Percentiles rank a stretch among this genome's conserved stretches.
Evolutionary conservation across 2,113 vertebrate species (phyloP).

Genomic region (Dromaius novaehollandiae): DNA sequence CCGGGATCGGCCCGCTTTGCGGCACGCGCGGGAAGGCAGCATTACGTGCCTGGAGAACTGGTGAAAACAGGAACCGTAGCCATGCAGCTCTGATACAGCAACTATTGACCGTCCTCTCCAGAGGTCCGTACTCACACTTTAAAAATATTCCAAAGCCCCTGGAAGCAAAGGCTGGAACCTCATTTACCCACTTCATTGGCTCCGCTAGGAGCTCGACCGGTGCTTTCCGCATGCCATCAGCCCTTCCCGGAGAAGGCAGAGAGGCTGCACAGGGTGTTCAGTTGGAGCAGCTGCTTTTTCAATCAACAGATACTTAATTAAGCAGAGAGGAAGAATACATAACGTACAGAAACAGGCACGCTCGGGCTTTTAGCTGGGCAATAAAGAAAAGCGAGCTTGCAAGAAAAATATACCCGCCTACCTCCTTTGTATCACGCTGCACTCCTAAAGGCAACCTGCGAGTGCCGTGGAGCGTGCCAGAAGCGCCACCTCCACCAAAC

Average conservation of each 20-base stretch:
- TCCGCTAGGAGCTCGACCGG: neutral
- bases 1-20: neutral
- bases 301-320: conserved; percentile 43
- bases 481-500: neutral
- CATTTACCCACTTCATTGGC: neutral
- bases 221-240: neutral
- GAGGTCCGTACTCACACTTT: neutral
- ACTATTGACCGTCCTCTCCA: neutral
- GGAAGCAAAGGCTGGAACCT: neutral
- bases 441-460: neutral
- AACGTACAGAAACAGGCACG: neutral
- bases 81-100: neutral
- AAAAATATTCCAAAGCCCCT: neutral
- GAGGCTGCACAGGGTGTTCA: neutral
- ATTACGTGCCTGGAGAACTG: neutral
- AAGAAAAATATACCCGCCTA: neutral
- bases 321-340: neutral
- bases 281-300: conserved; percentile 38
- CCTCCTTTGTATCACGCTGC: neutral
- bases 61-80: neutral
- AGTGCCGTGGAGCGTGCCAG: neutral
- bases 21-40: neutral
- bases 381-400: neutral
- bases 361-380: neutral
- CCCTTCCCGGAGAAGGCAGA: neutral